These are phyloP conservation scores for Puffinus mauretanicus DNA, from an alignment of 2,113 vertebrate genomes.

Conservation along the genomic window DNA sequence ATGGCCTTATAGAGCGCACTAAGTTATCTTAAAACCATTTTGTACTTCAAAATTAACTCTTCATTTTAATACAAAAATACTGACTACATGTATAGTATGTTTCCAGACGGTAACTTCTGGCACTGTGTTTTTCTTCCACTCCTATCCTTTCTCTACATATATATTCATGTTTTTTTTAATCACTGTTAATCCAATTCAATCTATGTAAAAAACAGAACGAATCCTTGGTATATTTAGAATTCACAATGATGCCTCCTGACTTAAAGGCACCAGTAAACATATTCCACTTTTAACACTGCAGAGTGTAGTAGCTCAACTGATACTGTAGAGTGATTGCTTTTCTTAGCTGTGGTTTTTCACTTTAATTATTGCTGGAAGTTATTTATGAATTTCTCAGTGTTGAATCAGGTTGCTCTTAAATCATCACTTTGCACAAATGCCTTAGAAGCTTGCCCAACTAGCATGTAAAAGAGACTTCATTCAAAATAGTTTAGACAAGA, in stretches of 20 bases:
- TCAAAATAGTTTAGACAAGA: constrained; percentile 64
- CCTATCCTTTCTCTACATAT: neutral
- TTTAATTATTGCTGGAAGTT: neutral
- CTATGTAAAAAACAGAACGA: neutral
- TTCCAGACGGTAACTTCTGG: neutral
- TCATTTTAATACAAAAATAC: neutral
- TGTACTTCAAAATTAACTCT: neutral
- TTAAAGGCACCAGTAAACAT: neutral
- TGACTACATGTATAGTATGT: neutral
- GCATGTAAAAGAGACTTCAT: constrained; percentile 25
- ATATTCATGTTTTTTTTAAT: neutral
- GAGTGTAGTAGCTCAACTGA: neutral
- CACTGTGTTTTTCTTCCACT: neutral
- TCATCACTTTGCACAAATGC: constrained; percentile 63
- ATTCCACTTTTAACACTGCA: neutral
- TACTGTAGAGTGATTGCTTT: neutral
- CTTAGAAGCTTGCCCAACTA: constrained; percentile 67
- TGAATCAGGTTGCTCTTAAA: constrained; percentile 37
- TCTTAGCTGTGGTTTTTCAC: constrained; percentile 13
- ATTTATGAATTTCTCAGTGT: constrained; percentile 14
- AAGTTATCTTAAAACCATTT: neutral
- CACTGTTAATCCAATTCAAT: neutral
- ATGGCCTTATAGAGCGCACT: neutral
- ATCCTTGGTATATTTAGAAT: constrained; percentile 4
- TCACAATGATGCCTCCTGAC: neutral